Conservation (phyloP, 2,113 vertebrate genomes). For the Polyodon spathula region DNA sequence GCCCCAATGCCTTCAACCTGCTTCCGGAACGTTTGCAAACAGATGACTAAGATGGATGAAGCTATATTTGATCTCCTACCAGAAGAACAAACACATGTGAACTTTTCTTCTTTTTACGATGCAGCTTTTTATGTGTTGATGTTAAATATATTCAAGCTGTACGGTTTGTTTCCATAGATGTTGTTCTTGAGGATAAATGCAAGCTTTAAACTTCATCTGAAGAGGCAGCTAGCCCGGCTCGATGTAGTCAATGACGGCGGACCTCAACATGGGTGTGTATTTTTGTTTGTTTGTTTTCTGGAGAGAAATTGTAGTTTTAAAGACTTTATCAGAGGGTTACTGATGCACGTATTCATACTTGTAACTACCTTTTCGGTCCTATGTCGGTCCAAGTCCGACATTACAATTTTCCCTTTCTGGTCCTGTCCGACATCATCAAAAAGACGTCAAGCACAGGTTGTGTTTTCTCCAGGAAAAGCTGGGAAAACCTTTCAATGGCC, state of each 20-base stretch:
- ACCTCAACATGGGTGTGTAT: slow-evolving; percentile 82
- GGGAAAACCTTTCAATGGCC: no score
- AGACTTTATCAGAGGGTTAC: no score
- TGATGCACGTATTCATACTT: no score
- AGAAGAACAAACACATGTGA: slow-evolving; percentile 87
- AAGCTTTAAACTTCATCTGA: slow-evolving; percentile 87
- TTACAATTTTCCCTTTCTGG: no score
- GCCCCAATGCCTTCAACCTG: slow-evolving; percentile 90
- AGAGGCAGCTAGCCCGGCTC: slow-evolving; percentile 83
- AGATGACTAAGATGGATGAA: slow-evolving; percentile 97
- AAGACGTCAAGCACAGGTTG: no score
- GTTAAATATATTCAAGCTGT: neutral
- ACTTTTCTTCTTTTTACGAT: neutral
- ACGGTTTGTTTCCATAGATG: slow-evolving; percentile 56
- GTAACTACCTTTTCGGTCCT: no score
- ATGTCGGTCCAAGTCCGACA: no score
- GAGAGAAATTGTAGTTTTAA: no score
- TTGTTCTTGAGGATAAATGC: slow-evolving; percentile 87
- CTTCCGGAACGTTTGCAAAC: slow-evolving; percentile 92
- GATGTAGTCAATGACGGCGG: slow-evolving; percentile 89
- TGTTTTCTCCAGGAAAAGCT: no score
- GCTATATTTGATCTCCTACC: slow-evolving; percentile 88
- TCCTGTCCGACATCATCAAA: no score
- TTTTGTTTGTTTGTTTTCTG: neutral
- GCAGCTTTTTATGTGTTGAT: neutral